phyloP scores from a whole-genome alignment of 2,797 vertebrate species.

The Cynopterus sphinx region DNA sequence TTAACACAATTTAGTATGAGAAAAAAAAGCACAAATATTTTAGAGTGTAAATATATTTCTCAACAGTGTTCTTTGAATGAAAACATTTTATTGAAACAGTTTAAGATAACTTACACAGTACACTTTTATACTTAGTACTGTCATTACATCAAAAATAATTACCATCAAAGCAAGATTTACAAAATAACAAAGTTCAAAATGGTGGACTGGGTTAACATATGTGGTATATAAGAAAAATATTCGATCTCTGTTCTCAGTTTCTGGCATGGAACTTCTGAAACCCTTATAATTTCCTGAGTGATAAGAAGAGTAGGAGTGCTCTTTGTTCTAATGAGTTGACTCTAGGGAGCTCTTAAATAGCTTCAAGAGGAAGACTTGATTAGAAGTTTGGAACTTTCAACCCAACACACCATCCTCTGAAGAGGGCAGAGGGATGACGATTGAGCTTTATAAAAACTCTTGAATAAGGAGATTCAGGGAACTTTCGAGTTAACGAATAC shows the following conservation, averaged over 20 bases:
- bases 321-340: not conserved
- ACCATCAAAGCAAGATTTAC: not conserved
- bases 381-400: not conserved
- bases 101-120: not conserved
- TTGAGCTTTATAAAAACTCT: not conserved
- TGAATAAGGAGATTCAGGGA: not conserved
- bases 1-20: not conserved
- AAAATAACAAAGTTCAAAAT: not conserved
- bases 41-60: not conserved
- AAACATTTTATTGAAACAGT: not conserved
- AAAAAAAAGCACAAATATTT: not conserved
- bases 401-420: not conserved
- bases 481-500: not conserved
- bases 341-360: not conserved
- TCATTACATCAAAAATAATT: not conserved
- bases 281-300: not conserved
- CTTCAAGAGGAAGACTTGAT: not conserved
- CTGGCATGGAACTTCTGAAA: not conserved
- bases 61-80: not conserved
- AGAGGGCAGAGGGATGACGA: not conserved
- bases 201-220: not conserved
- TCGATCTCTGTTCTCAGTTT: not conserved
- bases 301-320: not conserved
- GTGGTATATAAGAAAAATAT: not conserved
- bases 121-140: not conserved